Evolutionary conservation across 2,113 vertebrate species (phyloP).

Genomic region (Hyperopisus bebe): DNA sequence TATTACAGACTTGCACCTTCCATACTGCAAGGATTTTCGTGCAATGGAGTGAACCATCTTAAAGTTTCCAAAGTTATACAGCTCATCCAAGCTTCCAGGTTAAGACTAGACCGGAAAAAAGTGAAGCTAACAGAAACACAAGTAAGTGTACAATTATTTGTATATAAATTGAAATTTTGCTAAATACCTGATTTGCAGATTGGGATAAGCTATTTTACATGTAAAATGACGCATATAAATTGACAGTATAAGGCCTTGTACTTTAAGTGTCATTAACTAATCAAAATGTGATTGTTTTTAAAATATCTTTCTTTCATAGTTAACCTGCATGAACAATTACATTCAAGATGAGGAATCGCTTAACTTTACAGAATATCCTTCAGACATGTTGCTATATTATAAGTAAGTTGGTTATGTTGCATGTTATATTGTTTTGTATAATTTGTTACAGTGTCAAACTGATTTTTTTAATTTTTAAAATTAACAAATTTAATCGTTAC

Average conservation of each 20-base stretch:
- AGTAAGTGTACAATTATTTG: conserved; percentile 17
- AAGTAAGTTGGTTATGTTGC: conserved; percentile 24
- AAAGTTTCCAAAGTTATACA: neutral
- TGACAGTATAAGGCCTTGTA: neutral
- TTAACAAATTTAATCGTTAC: neutral
- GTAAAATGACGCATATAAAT: neutral
- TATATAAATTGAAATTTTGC: neutral
- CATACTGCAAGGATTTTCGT: conserved; percentile 35
- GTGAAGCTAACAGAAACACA: conserved; percentile 27
- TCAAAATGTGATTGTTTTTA: neutral
- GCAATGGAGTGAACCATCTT: conserved; percentile 10
- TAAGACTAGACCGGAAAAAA: neutral
- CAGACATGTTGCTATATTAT: conserved; percentile 35
- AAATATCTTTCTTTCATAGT: conserved; percentile 17
- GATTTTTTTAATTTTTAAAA: neutral
- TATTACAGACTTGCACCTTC: conserved; percentile 23
- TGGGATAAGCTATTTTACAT: neutral
- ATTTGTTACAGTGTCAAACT: neutral
- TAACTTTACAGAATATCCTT: conserved; percentile 26
- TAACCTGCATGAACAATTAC: conserved; percentile 34
- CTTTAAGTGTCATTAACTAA: neutral
- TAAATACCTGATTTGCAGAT: neutral
- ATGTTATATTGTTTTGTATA: neutral
- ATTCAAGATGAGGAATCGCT: neutral
- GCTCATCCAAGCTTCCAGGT: conserved; percentile 27